Evolutionary conservation across 2,888 invertebrate genomes (phyloP), one percentile per base, ranked within the genome.

Genomic region (Brenthis hecate): DNA sequence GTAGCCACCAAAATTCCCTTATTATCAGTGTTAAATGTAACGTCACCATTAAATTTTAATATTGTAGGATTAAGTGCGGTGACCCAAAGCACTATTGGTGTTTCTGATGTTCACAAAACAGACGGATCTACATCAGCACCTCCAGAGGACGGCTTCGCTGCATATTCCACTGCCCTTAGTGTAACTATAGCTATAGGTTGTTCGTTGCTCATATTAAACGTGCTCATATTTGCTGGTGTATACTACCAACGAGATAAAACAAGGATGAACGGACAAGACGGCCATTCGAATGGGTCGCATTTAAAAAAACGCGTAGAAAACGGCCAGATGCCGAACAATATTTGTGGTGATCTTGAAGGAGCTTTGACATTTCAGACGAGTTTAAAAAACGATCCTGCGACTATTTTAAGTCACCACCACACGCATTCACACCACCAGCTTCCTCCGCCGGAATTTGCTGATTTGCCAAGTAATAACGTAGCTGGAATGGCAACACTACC

Each of bases 171-270:
- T 4, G 98, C 98, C 2, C 89, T 98, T 14, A 97, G 97, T 85
- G 97, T 98, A 0, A 98, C 98, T 19, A 98, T 99, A 77, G 98
- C 98, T 60, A 98, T 99, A 74, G 99, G 99, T 53, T 98, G 98
- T 82, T 98, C 98, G 5, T 89, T 99, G 70, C 94, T 99, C 28
- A 97, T 98, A 79, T 92, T 99, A 4, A 99, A 99, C 84, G 97
- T 98, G 57, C 92, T 98, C 43, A 98, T 99, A 81, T 98, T 98
- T 83, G 98, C 98, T 65, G 98, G 98, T 4, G 97, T 98, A 0
- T 98, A 98, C 85, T 98, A 98, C 83, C 98, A 98, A 82, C 94
- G 97, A 65, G 97, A 97, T 82, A 97, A 97, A 85, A 96, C 96
- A 72, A 94, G 96, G 75, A 94, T 96, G 92, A 92, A 95, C 72